Evolutionary conservation across 2,888 invertebrate species (phyloP).

Genomic region (Kryphioiulus occultus): DNA sequence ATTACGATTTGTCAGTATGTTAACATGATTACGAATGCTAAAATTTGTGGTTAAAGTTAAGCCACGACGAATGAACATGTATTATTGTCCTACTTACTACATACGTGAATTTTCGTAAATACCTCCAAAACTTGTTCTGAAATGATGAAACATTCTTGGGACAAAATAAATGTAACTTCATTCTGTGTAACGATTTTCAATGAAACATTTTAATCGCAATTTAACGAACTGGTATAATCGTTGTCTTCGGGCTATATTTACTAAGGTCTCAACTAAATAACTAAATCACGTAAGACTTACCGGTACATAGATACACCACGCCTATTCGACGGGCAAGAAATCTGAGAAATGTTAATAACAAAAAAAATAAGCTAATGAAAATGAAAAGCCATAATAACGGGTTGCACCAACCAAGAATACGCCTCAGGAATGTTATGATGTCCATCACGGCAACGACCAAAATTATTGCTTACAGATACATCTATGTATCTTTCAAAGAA

Average conservation of each 20-base stretch:
- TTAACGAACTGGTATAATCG: neutral
- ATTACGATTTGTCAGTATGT: too few species aligned
- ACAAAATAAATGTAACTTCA: neutral
- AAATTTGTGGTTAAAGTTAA: too few species aligned
- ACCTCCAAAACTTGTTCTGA: too few species aligned
- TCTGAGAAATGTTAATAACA: neutral
- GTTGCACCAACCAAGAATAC: neutral
- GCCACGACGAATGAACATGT: too few species aligned
- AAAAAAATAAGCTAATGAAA: neutral
- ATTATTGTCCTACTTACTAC: too few species aligned
- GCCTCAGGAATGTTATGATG: too few species aligned
- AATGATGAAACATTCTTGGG: too few species aligned
- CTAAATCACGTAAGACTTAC: neutral
- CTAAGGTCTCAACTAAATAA: neutral
- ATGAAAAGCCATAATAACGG: neutral
- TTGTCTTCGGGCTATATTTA: neutral
- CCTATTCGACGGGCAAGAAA: neutral
- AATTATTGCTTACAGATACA: too few species aligned
- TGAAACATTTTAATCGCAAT: constrained; percentile 1
- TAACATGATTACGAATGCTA: too few species aligned
- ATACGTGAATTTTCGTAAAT: too few species aligned
- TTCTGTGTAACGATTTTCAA: neutral
- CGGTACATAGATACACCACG: neutral
- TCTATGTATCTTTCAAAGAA: too few species aligned
- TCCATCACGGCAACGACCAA: too few species aligned